Conservation (phyloP, 2,113 vertebrate species). For the Podilymbus podiceps region DNA sequence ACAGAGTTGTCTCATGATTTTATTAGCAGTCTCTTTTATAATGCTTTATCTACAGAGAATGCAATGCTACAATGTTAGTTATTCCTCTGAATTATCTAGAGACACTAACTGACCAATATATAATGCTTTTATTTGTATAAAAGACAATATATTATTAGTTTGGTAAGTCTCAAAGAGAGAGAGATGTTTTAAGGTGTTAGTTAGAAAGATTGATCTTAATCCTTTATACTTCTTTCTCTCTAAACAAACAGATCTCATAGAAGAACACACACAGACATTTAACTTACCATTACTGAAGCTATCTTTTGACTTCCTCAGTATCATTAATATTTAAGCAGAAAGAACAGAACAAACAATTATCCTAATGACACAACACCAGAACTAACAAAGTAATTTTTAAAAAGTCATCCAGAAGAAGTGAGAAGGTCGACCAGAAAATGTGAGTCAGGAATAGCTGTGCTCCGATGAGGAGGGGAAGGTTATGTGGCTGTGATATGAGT, state of each 20-base stretch:
- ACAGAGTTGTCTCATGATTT: not conserved
- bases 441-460: constrained; percentile 65
- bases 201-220: not conserved
- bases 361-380: constrained; percentile 33
- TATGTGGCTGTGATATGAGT: constrained; percentile 62
- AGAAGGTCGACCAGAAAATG: constrained; percentile 48
- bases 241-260: not conserved
- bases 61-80: not conserved
- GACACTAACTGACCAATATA: not conserved
- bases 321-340: constrained; percentile 51
- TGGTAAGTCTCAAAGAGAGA: not conserved
- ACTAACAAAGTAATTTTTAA: constrained; percentile 31
- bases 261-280: constrained; percentile 13
- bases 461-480: constrained; percentile 51
- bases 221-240: not conserved
- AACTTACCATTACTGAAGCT: constrained; percentile 65
- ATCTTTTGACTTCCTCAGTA: constrained; percentile 56
- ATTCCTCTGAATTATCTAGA: not conserved
- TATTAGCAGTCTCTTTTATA: not conserved
- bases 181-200: not conserved
- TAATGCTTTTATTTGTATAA: not conserved
- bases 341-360: constrained; percentile 21
- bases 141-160: not conserved
- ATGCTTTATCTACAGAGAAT: not conserved
- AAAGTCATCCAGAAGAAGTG: constrained; percentile 38